phyloP scores from a whole-genome alignment of 2,888 invertebrate species.

The Ferdinandea cuprea region DNA sequence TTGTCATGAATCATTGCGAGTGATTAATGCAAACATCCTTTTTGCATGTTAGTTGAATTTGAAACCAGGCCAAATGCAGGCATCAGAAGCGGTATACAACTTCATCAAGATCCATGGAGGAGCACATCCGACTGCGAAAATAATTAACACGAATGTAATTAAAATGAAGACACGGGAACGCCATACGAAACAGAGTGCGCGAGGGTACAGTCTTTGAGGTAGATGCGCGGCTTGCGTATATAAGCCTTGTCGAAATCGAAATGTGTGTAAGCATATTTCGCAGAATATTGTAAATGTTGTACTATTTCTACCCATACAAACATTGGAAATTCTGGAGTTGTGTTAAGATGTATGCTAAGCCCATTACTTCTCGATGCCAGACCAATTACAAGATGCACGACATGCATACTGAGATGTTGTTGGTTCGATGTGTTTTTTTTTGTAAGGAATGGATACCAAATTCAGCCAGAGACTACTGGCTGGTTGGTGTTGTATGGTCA shows the following conservation, averaged over 20 bases:
- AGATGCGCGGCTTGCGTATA: conserved; percentile 48
- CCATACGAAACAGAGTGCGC: conserved; percentile 44
- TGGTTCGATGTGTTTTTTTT: conserved; percentile 20
- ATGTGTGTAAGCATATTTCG: conserved; percentile 50
- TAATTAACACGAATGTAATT: conserved; percentile 69
- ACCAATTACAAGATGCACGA: conserved; percentile 69
- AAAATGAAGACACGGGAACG: conserved; percentile 50
- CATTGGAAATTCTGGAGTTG: neutral
- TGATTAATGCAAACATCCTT: conserved; percentile 65
- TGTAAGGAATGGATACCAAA: conserved; percentile 12
- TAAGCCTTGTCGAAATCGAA: conserved; percentile 28
- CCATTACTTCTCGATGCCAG: conserved; percentile 59
- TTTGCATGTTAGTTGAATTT: conserved; percentile 54
- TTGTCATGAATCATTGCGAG: conserved; percentile 48
- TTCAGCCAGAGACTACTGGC: too few species aligned
- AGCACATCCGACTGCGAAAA: conserved; percentile 49
- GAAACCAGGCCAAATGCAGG: conserved; percentile 39
- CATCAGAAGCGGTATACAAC: conserved; percentile 44
- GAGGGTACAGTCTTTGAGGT: conserved; percentile 32
- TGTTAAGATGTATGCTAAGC: conserved; percentile 44
- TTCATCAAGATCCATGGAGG: conserved; percentile 43
- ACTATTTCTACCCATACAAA: conserved; percentile 47
- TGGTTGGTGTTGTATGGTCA: conserved; percentile 50
- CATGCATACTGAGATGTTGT: conserved; percentile 53
- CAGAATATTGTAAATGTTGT: conserved; percentile 43